Evolutionary conservation across 2,888 invertebrate genomes (phyloP).

Genomic region (Amphipyra tragopoginis): DNA sequence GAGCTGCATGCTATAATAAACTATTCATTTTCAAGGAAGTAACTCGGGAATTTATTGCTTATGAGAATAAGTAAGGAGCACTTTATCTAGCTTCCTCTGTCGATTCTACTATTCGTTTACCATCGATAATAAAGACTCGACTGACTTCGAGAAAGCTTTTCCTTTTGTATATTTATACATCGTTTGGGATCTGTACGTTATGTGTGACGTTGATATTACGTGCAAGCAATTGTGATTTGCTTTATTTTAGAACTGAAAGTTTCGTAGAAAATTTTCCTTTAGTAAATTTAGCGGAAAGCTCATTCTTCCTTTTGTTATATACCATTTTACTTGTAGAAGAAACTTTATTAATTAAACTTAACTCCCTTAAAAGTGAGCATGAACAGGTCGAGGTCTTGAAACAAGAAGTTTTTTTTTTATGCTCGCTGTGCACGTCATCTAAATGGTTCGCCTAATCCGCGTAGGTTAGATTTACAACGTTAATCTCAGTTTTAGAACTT

Average conservation of each 20-base stretch:
- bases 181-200: slow-evolving; percentile 16
- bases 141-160: slow-evolving; percentile 12
- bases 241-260: background rate
- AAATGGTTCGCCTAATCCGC: slow-evolving; percentile 51
- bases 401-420: slow-evolving; percentile 40
- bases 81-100: slow-evolving; percentile 23
- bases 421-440: slow-evolving; percentile 29
- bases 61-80: slow-evolving; percentile 13
- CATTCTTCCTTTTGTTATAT: too few species aligned
- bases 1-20: slow-evolving; percentile 20
- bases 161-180: slow-evolving; percentile 2
- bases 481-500: slow-evolving; percentile 52
- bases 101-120: slow-evolving; percentile 31
- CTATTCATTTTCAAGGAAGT: slow-evolving; percentile 23
- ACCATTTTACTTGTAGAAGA: background rate
- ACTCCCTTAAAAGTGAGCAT: background rate
- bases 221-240: slow-evolving; percentile 4
- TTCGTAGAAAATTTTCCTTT: too few species aligned
- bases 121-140: slow-evolving; percentile 22
- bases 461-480: slow-evolving; percentile 64
- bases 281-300: too few species aligned
- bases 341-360: background rate
- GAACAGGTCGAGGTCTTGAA: background rate
- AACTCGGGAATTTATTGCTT: slow-evolving; percentile 33
- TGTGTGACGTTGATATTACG: slow-evolving; percentile 9